phyloP scores from a whole-genome alignment of 2,113 vertebrate genomes.

The Stegastes partitus region DNA sequence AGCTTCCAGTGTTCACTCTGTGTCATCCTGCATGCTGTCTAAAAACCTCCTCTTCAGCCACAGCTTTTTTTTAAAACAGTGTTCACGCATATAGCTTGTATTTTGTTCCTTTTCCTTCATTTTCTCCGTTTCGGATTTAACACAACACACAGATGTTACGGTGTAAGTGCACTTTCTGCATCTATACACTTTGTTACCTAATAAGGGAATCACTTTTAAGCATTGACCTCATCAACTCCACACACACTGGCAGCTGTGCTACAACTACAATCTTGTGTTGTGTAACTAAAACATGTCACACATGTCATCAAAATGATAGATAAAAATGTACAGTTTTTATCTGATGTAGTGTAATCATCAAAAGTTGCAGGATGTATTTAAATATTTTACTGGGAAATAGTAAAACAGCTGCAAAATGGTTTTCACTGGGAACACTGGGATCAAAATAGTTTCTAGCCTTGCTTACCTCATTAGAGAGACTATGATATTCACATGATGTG shows the following conservation, averaged over 20 bases:
- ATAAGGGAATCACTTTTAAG: slow-evolving; percentile 2
- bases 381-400: background rate
- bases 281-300: background rate
- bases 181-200: background rate
- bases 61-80: background rate
- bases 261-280: slow-evolving; percentile 4
- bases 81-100: background rate
- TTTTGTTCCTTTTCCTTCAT: background rate
- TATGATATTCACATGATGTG: background rate
- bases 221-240: background rate
- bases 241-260: background rate
- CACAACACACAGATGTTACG: background rate
- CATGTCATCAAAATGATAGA: background rate
- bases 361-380: background rate
- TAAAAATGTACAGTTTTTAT: background rate
- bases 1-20: slow-evolving; percentile 53
- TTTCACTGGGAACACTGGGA: background rate
- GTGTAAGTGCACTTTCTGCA: background rate
- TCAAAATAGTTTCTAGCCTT: background rate
- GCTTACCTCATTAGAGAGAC: background rate
- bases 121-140: background rate
- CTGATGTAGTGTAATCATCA: background rate
- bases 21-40: slow-evolving; percentile 32
- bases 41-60: slow-evolving; percentile 7
- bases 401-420: background rate